These are phyloP conservation scores for Spodoptera picta DNA, from an alignment of 2,888 invertebrate genomes.

Conservation along the genomic window DNA sequence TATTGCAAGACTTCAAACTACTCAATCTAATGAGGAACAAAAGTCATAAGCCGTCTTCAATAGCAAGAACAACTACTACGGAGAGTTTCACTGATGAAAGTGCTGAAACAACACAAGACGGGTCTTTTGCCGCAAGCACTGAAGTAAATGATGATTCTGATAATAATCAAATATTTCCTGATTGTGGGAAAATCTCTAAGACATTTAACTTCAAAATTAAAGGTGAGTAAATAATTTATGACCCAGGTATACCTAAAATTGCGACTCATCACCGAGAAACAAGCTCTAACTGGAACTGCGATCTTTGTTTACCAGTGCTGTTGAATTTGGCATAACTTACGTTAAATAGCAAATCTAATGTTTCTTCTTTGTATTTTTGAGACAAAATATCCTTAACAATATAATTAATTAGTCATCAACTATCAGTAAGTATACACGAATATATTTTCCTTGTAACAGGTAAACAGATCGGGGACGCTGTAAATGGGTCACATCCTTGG, in stretches of 20 bases:
- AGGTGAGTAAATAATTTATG: constrained; percentile 18
- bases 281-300: no score
- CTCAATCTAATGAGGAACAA: constrained; percentile 73
- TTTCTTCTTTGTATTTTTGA: no score
- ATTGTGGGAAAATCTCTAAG: constrained; percentile 70
- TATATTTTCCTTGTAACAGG: constrained; percentile 51
- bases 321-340: no score
- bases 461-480: constrained; percentile 64
- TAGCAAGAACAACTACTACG: constrained; percentile 64
- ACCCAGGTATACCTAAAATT: no score
- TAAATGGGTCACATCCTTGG: constrained; percentile 77
- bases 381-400: not conserved
- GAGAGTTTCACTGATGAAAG: constrained; percentile 60
- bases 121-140: constrained; percentile 56
- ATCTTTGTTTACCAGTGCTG: no score
- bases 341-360: no score
- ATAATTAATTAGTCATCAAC: no score
- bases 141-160: constrained; percentile 55
- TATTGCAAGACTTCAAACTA: constrained; percentile 80
- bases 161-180: constrained; percentile 66
- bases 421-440: not conserved
- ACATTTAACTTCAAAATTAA: constrained; percentile 22
- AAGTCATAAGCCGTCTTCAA: constrained; percentile 60
- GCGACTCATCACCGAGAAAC: no score
- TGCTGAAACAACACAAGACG: constrained; percentile 58